phyloP scores from a whole-genome alignment of 2,797 vertebrate genomes.

The Epinephelus malabaricus region DNA sequence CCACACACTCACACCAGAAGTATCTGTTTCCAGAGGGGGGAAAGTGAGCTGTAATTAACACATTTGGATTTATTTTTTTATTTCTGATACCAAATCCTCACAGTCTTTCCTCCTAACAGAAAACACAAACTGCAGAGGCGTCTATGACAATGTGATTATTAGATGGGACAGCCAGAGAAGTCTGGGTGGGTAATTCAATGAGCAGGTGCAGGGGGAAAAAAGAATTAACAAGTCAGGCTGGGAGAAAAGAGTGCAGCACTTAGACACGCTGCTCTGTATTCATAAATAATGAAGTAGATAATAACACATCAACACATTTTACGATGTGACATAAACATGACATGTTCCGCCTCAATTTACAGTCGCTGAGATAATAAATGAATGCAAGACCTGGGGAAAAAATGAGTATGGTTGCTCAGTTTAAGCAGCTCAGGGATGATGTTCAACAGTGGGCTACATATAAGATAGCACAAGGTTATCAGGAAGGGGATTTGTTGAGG shows the following conservation, averaged over 20 bases:
- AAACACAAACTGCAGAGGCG: conserved; percentile 9
- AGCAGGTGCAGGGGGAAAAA: conserved; percentile 41
- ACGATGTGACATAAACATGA: conserved; percentile 55
- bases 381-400: neutral
- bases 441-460: conserved; percentile 31
- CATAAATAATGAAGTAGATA: conserved; percentile 64
- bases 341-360: conserved; percentile 56
- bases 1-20: neutral
- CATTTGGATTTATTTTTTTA: conserved; percentile 40
- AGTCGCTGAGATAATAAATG: conserved; percentile 19
- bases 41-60: conserved; percentile 58
- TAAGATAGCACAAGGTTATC: conserved; percentile 66
- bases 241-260: conserved; percentile 19
- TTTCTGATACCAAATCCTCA: conserved; percentile 26
- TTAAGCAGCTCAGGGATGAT: conserved; percentile 27
- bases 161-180: conserved; percentile 41
- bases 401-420: conserved; percentile 9
- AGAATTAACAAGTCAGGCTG: conserved; percentile 45
- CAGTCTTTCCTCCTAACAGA: conserved; percentile 8
- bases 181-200: conserved; percentile 52
- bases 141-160: conserved; percentile 49
- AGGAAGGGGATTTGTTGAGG: conserved; percentile 48
- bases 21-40: conserved; percentile 11
- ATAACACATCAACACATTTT: conserved; percentile 66
- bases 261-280: conserved; percentile 30